These are phyloP conservation scores for Pavo muticus DNA, from an alignment of 2,113 vertebrate genomes.

Conservation along the genomic window DNA sequence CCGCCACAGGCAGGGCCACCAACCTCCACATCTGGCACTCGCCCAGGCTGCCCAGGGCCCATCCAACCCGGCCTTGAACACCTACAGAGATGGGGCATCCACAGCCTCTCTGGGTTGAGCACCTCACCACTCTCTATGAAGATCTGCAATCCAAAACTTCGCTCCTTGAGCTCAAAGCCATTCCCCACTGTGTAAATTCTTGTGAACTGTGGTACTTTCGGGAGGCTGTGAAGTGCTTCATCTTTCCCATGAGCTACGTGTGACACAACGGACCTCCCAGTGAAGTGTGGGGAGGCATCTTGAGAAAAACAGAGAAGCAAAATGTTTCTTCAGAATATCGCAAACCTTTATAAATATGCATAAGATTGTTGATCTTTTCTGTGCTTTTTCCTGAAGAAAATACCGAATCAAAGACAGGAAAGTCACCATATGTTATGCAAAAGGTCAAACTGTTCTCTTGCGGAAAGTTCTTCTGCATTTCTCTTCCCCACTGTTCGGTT, in stretches of 20 bases:
- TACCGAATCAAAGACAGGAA: background rate
- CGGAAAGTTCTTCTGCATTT: constrained; percentile 4
- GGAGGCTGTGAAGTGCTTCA: background rate
- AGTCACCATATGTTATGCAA: background rate
- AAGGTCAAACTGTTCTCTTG: background rate
- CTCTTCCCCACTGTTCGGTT: background rate
- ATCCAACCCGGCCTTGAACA: too few relatives aligned
- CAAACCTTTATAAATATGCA: background rate
- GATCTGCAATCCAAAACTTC: too few relatives aligned
- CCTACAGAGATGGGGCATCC: too few relatives aligned
- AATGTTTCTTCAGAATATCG: background rate
- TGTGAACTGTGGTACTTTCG: background rate
- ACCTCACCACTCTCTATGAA: too few relatives aligned
- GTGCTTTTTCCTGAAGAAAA: background rate
- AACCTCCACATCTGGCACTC: too few relatives aligned
- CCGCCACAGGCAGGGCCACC: too few relatives aligned
- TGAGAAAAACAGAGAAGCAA: background rate
- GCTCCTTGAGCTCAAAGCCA: too few relatives aligned
- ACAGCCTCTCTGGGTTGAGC: too few relatives aligned
- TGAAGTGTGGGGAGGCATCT: background rate
- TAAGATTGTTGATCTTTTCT: background rate
- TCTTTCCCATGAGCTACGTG: background rate
- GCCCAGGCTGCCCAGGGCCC: too few relatives aligned
- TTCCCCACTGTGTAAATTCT: too few relatives aligned
- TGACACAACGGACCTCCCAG: background rate